Conservation (phyloP, 1,140 invertebrate genomes). For the Caenorhabditis inopinata region DNA sequence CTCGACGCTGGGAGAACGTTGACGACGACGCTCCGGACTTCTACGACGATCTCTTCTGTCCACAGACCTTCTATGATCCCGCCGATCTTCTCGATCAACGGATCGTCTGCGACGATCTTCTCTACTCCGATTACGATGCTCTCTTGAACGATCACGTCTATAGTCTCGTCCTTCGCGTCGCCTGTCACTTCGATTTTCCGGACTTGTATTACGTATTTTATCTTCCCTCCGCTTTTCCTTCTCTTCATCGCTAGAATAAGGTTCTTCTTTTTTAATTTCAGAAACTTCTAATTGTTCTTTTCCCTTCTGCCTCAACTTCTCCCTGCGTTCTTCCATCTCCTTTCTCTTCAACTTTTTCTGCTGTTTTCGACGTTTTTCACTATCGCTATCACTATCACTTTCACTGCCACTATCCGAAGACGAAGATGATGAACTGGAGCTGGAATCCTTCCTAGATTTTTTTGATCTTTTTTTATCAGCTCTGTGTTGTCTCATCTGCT, state of each 20-base stretch:
- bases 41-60: neutral
- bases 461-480: constrained; percentile 38
- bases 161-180: neutral
- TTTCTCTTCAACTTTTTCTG: neutral
- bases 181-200: neutral
- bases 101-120: neutral
- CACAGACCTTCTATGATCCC: neutral
- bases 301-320: neutral
- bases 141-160: neutral
- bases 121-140: neutral
- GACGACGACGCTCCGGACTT: neutral
- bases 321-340: neutral
- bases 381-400: neutral
- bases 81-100: neutral
- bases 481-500: constrained; percentile 47
- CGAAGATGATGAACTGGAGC: neutral
- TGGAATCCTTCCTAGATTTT: neutral
- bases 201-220: too few relatives aligned
- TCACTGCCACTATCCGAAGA: neutral
- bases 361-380: neutral
- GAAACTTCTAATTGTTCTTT: neutral
- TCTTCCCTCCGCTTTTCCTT: neutral
- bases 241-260: neutral
- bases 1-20: neutral
- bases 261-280: neutral